These are phyloP conservation scores for Columba guinea DNA, from an alignment of 2,797 vertebrate species.

Conservation along the genomic window DNA sequence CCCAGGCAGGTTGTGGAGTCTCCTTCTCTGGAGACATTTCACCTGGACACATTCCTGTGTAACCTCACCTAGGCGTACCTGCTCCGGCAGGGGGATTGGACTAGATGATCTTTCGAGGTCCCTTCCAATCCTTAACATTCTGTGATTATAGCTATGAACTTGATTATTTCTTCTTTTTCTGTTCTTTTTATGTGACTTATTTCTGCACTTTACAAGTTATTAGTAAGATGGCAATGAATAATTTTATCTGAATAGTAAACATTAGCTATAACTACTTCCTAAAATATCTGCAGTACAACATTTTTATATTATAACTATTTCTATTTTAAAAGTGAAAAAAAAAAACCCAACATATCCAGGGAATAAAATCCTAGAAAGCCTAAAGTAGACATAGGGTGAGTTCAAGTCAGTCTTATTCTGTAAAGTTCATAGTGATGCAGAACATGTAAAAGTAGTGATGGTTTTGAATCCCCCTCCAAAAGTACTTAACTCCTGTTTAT, in stretches of 20 bases:
- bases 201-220: neutral
- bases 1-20: no score
- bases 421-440: neutral
- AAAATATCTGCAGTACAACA: neutral
- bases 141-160: neutral
- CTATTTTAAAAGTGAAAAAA: neutral
- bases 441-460: neutral
- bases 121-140: no score
- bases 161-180: neutral
- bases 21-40: no score
- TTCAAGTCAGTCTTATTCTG: neutral
- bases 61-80: no score
- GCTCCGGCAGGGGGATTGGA: no score
- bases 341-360: neutral
- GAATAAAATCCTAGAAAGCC: neutral
- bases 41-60: no score
- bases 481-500: neutral
- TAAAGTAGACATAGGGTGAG: neutral
- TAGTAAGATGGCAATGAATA: neutral
- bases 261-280: neutral
- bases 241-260: neutral
- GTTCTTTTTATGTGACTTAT: neutral
- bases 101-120: no score
- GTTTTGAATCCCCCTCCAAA: neutral
- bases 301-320: neutral